Conservation (phyloP, 1,140 invertebrate genomes). For the Brachionus manjavacas region DNA sequence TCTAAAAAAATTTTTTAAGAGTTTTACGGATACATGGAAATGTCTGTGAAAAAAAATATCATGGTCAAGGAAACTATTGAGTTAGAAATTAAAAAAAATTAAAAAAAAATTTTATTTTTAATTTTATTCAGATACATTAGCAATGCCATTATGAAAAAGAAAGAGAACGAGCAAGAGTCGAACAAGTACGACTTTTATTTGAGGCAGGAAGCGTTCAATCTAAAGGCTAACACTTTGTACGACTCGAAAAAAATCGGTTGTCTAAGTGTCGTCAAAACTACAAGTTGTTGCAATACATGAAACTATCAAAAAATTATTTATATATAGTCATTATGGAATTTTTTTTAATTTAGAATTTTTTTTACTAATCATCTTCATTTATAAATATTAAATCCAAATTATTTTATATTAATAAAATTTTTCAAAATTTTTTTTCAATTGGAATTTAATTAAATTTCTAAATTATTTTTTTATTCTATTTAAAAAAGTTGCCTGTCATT, state of each 20-base stretch:
- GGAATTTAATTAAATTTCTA: too few species aligned
- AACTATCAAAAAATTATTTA: neutral
- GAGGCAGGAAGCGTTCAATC: constrained; percentile 2
- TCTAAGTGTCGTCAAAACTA: constrained; percentile 10
- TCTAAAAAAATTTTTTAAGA: neutral
- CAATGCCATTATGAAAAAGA: constrained; percentile 10
- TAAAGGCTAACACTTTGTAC: neutral
- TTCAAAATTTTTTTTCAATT: neutral
- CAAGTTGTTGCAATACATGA: constrained; percentile 27
- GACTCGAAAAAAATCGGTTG: constrained; percentile 24
- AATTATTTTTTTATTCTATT: too few species aligned
- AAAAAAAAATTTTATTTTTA: neutral
- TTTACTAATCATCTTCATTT: neutral
- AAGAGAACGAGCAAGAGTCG: neutral
- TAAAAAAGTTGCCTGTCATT: too few species aligned
- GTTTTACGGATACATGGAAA: constrained; percentile 42
- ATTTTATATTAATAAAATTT: neutral
- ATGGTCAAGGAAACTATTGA: constrained; percentile 42
- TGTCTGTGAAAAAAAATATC: constrained; percentile 41
- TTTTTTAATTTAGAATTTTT: neutral
- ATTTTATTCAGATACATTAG: constrained; percentile 31
- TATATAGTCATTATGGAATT: neutral
- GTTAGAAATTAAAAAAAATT: neutral
- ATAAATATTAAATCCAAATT: neutral
- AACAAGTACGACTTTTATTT: constrained; percentile 33